phyloP scores from a whole-genome alignment of 2,888 invertebrate genomes.

The Drosophila lutescens region DNA sequence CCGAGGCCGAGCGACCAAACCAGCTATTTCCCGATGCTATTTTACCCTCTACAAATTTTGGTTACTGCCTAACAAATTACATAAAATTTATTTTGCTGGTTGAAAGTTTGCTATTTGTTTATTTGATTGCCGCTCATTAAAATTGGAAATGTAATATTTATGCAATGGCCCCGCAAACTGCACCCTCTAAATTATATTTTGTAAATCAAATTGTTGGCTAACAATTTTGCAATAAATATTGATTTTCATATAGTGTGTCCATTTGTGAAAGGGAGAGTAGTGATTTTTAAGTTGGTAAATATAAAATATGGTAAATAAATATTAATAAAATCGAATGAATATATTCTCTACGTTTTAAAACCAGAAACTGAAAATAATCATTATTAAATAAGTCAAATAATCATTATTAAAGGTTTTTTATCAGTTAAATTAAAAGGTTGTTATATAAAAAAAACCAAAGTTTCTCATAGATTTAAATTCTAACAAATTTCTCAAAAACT shows the following conservation, averaged over 20 bases:
- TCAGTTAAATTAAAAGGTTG: too few species aligned
- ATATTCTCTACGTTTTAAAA: too few species aligned
- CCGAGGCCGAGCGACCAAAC: not conserved
- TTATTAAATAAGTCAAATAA: too few species aligned
- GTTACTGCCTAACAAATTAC: conserved; percentile 35
- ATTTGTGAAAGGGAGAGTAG: too few species aligned
- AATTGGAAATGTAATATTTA: conserved; percentile 67
- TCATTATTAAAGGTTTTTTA: too few species aligned
- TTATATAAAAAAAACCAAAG: too few species aligned
- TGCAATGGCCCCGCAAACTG: conserved; percentile 6
- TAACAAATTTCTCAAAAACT: too few species aligned
- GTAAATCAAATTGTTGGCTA: conserved; percentile 6
- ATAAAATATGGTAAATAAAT: too few species aligned
- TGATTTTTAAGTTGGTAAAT: too few species aligned
- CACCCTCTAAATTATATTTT: conserved; percentile 9
- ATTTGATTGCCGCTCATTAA: conserved; percentile 67
- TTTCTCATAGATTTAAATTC: too few species aligned
- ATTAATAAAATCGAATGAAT: too few species aligned
- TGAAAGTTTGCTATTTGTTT: conserved; percentile 56
- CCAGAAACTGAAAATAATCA: too few species aligned
- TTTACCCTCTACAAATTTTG: conserved; percentile 15
- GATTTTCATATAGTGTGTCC: not conserved
- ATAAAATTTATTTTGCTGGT: conserved; percentile 26
- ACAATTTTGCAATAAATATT: not conserved
- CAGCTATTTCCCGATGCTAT: not conserved